Conservation (phyloP, 2,113 vertebrate species). For the Rhea americana region DNA sequence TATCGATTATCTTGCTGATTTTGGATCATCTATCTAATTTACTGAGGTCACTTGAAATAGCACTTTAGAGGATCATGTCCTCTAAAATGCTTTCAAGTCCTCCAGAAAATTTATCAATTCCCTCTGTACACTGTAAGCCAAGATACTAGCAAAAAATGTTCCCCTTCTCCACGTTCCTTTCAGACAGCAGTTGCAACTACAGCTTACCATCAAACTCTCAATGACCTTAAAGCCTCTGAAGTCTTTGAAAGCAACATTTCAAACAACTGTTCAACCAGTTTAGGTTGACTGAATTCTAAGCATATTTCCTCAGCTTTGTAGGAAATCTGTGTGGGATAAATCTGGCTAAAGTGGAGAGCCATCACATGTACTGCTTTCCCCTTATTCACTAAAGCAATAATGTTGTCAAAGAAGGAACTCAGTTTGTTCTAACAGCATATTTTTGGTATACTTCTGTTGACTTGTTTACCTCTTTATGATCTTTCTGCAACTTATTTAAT, state of each 20-base stretch:
- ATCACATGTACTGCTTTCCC: background rate
- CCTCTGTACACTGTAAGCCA: background rate
- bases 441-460: background rate
- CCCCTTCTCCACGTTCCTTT: background rate
- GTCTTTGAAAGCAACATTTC: slow-evolving; percentile 2
- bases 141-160: background rate
- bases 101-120: background rate
- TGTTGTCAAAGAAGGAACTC: background rate
- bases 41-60: background rate
- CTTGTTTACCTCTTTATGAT: background rate
- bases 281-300: background rate
- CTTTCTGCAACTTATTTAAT: background rate
- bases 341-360: background rate
- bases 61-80: too few species aligned
- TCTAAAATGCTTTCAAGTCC: background rate
- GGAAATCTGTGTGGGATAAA: background rate
- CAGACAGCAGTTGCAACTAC: background rate
- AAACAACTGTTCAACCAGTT: background rate
- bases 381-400: background rate
- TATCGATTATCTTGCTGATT: background rate
- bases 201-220: background rate
- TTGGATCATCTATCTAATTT: background rate
- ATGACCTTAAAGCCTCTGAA: background rate
- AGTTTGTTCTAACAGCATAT: background rate
- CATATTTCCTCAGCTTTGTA: background rate